phyloP scores from a whole-genome alignment of 2,113 vertebrate genomes.

The Chloebia gouldiae region DNA sequence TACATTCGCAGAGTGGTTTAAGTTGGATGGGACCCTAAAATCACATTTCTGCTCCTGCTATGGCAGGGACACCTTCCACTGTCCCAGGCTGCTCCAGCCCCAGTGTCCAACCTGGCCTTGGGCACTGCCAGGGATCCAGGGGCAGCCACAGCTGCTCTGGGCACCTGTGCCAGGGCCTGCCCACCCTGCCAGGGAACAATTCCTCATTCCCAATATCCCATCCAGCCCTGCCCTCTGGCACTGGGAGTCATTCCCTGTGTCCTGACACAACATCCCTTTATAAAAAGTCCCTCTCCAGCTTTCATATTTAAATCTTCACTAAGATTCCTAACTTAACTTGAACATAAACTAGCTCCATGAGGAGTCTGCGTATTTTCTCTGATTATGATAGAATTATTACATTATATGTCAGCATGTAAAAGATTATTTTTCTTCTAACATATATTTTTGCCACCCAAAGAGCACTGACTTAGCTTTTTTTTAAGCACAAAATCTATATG shows the following conservation, averaged over 20 bases:
- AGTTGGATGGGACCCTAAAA: not conserved
- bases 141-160: not conserved
- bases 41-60: not conserved
- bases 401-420: not conserved
- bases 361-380: not conserved
- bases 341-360: not conserved
- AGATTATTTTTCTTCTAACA: slow-evolving; percentile 13
- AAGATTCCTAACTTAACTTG: not conserved
- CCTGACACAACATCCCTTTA: not conserved
- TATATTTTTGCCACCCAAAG: slow-evolving; percentile 19
- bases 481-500: slow-evolving; percentile 54
- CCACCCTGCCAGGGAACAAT: not conserved
- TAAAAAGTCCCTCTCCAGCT: not conserved
- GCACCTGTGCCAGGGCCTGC: not conserved
- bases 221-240: not conserved
- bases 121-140: not conserved
- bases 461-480: slow-evolving; percentile 48
- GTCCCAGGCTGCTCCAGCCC: not conserved
- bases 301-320: not conserved
- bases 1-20: not conserved
- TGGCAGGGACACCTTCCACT: not conserved
- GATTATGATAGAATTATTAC: slow-evolving; percentile 35
- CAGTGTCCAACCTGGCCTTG: not conserved
- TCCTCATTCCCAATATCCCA: not conserved
- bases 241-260: not conserved